Conservation (phyloP, 1,140 invertebrate species). For the Nephotettix cincticeps region DNA sequence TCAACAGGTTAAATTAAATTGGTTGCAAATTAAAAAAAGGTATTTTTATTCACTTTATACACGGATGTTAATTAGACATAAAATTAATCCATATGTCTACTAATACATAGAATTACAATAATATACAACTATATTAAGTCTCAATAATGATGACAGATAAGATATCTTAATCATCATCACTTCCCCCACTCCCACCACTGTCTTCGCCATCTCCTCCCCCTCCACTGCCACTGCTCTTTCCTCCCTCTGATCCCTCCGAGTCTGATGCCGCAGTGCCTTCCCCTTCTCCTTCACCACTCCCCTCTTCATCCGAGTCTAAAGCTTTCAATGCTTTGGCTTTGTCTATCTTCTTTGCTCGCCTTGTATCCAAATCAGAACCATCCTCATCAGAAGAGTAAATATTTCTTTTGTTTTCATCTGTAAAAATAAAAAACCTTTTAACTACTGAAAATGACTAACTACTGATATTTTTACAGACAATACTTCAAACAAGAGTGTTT, state of each 20-base stretch:
- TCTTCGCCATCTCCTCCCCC: slow-evolving; percentile 27
- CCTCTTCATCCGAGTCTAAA: slow-evolving; percentile 71
- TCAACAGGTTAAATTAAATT: too few relatives aligned
- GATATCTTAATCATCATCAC: slow-evolving; percentile 39
- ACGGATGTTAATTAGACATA: too few relatives aligned
- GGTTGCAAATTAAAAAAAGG: too few relatives aligned
- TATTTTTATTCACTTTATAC: too few relatives aligned
- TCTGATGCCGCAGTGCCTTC: slow-evolving; percentile 40
- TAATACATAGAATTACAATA: slow-evolving; percentile 4
- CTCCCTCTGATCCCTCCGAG: slow-evolving; percentile 32
- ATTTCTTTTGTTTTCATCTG: slow-evolving; percentile 55
- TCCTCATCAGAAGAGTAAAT: slow-evolving; percentile 94
- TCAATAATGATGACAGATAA: slow-evolving; percentile 5
- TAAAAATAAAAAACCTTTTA: slow-evolving; percentile 20
- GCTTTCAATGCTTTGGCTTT: slow-evolving; percentile 72
- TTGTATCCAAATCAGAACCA: slow-evolving; percentile 81
- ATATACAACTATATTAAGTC: neutral
- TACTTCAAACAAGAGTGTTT: neutral
- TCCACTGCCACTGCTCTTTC: slow-evolving; percentile 16
- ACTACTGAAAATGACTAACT: neutral
- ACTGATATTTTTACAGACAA: neutral
- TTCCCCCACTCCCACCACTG: slow-evolving; percentile 37
- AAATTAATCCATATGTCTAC: too few relatives aligned
- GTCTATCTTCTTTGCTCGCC: slow-evolving; percentile 69
- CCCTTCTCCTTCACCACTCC: neutral